Percentiles rank a stretch among this genome's conserved stretches.
Conservation (phyloP, 2,113 vertebrate genomes). For the Oncorhynchus tshawytscha region DNA sequence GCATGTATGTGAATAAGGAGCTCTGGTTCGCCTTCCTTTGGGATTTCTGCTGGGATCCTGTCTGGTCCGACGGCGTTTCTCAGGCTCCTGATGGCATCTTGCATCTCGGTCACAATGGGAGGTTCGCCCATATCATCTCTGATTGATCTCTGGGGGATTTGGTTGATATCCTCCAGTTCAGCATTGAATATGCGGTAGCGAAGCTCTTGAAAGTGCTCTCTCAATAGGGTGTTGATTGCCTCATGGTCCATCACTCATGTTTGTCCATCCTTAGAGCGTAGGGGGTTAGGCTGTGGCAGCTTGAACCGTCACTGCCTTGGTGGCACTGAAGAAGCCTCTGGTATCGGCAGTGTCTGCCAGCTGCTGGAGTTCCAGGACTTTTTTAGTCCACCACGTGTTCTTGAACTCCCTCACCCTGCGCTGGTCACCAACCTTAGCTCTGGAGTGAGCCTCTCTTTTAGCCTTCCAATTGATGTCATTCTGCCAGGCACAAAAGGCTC, state of each 20-base stretch:
- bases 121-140: not conserved
- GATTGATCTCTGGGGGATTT: not conserved
- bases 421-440: not conserved
- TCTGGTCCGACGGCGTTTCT: not conserved
- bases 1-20: not conserved
- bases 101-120: not conserved
- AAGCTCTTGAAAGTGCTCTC: not conserved
- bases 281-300: no score
- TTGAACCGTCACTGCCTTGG: no score
- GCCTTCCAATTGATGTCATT: not conserved
- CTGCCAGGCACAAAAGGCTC: not conserved
- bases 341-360: not conserved
- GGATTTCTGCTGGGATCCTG: not conserved
- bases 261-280: no score
- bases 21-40: not conserved
- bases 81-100: slow-evolving; percentile 7
- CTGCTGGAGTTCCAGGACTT: not conserved
- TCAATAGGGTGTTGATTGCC: not conserved
- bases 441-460: not conserved
- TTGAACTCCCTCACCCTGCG: not conserved
- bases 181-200: not conserved
- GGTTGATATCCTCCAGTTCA: not conserved
- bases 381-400: not conserved
- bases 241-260: no score
- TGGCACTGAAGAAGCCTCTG: not conserved